A percentile compares a stretch with the other conserved stretches of the same genome.
These are phyloP conservation scores for Agrotis clavis DNA, from an alignment of 2,888 invertebrate species.

Conservation along the genomic window DNA sequence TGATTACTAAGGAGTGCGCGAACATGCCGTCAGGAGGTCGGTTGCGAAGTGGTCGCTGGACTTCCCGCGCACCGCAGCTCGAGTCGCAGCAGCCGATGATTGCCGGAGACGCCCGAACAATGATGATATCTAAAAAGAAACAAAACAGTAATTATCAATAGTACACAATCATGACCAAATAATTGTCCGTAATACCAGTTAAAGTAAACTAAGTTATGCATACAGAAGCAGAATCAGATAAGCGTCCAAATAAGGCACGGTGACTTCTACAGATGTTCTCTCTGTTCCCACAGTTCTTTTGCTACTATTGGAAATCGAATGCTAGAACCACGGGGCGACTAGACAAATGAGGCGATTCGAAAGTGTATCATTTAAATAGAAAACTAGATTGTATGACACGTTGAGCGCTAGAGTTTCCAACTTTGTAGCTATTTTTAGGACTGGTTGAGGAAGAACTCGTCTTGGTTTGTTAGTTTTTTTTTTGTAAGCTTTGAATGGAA, in stretches of 20 bases:
- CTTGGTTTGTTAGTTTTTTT: neutral
- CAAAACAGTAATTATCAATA: neutral
- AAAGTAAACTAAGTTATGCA: constrained; percentile 37
- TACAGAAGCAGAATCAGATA: constrained; percentile 50
- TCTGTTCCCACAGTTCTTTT: constrained; percentile 62
- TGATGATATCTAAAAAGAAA: neutral
- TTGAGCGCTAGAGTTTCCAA: constrained; percentile 59
- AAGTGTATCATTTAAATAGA: constrained; percentile 78
- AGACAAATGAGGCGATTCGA: constrained; percentile 75
- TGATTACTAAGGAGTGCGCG: no score
- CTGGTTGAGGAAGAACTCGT: constrained; percentile 11
- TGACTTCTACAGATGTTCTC: constrained; percentile 59
- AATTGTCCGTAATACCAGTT: constrained; percentile 28
- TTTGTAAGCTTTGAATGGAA: neutral
- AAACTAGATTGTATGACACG: constrained; percentile 74
- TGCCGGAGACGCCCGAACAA: no score
- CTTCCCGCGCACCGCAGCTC: no score
- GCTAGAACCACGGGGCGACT: constrained; percentile 61
- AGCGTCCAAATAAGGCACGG: constrained; percentile 51
- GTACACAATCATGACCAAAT: neutral
- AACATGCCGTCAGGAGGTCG: no score
- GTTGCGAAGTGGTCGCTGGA: no score
- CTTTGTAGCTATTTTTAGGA: constrained; percentile 42
- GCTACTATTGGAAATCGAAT: constrained; percentile 69
- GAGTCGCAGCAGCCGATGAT: no score